These are phyloP conservation scores for Paradoxurus hermaphroditus DNA, from an alignment of 2,113 vertebrate genomes.

Conservation along the genomic window DNA sequence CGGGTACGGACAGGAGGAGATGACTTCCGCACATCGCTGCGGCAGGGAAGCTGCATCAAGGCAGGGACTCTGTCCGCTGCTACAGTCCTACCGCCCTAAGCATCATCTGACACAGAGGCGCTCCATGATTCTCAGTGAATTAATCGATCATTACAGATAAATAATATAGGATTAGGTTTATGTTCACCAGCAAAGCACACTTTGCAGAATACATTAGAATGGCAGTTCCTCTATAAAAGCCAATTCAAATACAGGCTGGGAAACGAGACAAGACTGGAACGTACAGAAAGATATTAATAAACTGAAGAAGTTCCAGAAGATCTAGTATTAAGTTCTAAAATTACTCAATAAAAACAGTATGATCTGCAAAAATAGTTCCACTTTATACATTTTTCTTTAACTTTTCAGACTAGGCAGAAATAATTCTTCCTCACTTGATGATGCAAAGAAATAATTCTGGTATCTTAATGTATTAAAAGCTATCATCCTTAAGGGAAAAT, in stretches of 20 bases:
- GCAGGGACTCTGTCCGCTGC: neutral
- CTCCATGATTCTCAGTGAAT: neutral
- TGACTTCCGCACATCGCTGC: neutral
- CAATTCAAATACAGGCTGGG: neutral
- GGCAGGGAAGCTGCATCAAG: neutral
- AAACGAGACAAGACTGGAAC: neutral
- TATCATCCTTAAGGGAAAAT: neutral
- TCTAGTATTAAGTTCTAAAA: neutral
- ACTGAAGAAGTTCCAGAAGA: neutral
- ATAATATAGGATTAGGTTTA: neutral
- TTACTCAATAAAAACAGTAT: neutral
- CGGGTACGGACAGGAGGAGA: neutral
- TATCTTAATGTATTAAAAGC: neutral
- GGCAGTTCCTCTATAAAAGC: neutral
- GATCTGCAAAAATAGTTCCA: neutral
- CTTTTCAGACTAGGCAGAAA: slow-evolving; percentile 23
- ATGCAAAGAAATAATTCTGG: neutral
- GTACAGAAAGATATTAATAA: neutral
- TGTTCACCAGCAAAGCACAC: neutral
- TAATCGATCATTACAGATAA: neutral
- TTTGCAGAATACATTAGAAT: neutral
- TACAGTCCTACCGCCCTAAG: neutral
- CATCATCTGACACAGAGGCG: neutral
- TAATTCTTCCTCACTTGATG: neutral
- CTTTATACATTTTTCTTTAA: neutral